Evolutionary conservation across 2,888 invertebrate genomes (phyloP).

Genomic region (Copidosoma aretas): DNA sequence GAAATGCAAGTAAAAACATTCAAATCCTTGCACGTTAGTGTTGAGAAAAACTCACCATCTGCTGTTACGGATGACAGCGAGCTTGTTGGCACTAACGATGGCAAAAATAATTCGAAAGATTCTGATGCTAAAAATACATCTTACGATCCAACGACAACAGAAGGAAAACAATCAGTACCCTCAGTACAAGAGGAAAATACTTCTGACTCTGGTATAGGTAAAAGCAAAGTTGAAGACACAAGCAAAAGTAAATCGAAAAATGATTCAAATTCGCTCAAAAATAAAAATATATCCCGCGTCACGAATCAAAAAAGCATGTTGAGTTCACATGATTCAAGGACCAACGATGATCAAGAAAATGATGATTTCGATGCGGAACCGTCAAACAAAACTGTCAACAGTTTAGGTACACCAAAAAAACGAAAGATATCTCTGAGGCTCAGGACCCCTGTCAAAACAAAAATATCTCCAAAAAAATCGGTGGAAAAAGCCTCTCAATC

Average conservation of each 20-base stretch:
- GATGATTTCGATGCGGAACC: constrained; percentile 1
- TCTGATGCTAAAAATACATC: constrained; percentile 8
- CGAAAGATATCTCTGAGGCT: constrained; percentile 22
- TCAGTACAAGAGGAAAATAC: neutral
- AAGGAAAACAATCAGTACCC: constrained; percentile 15
- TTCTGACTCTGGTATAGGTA: constrained; percentile 1
- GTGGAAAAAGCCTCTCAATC: constrained; percentile 3
- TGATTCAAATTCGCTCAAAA: no score
- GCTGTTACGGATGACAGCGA: constrained; percentile 28
- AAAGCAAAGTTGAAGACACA: constrained; percentile 42
- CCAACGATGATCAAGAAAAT: constrained; percentile 5
- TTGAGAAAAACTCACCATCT: constrained; percentile 41
- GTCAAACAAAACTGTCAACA: constrained; percentile 5
- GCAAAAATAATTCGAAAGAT: constrained; percentile 22
- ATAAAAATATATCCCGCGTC: neutral
- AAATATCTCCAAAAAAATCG: constrained; percentile 9
- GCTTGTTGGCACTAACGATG: constrained; percentile 24
- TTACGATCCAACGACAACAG: neutral
- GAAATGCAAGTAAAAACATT: constrained; percentile 49
- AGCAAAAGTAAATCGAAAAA: constrained; percentile 31
- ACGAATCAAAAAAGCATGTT: neutral
- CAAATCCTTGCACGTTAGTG: constrained; percentile 47
- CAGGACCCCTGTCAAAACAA: neutral
- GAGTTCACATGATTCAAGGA: constrained; percentile 16
- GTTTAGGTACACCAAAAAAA: constrained; percentile 10